These are phyloP conservation scores for Semotilus atromaculatus DNA, from an alignment of 2,797 vertebrate genomes.

Conservation along the genomic window DNA sequence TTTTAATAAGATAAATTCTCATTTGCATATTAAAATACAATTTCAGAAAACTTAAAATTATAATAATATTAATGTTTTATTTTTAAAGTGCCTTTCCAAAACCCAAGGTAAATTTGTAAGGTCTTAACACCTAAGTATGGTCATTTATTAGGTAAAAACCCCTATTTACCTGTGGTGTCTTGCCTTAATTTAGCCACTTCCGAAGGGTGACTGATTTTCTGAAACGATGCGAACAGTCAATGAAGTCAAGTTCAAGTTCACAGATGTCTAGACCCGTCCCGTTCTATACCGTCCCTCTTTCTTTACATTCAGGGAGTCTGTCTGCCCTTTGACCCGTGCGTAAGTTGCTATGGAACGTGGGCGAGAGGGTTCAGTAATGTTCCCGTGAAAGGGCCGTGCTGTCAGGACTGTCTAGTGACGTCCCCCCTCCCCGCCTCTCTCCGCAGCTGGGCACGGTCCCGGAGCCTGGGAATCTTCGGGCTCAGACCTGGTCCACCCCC, in stretches of 20 bases:
- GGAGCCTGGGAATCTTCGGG: conserved; percentile 89
- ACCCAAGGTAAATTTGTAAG: not conserved
- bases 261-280: conserved; percentile 62
- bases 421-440: conserved; percentile 72
- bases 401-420: conserved; percentile 93
- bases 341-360: conserved; percentile 93
- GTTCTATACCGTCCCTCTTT: conserved; percentile 42
- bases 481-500: conserved; percentile 35
- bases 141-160: not conserved
- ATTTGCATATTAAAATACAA: not conserved
- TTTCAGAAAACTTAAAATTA: not conserved
- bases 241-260: conserved; percentile 80
- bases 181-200: not conserved
- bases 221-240: not conserved
- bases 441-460: conserved; percentile 82
- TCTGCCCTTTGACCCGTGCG: conserved; percentile 78
- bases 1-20: not conserved
- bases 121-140: not conserved
- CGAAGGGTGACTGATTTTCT: not conserved
- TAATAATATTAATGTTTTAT: no score
- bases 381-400: conserved; percentile 89
- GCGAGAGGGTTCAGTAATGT: conserved; percentile 88
- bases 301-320: conserved; percentile 56
- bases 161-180: not conserved
- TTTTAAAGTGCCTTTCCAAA: not conserved